Evolutionary conservation across 53 echinoderm and acorn worm genomes (phyloP).

Genomic region (Stichopus horrens): DNA sequence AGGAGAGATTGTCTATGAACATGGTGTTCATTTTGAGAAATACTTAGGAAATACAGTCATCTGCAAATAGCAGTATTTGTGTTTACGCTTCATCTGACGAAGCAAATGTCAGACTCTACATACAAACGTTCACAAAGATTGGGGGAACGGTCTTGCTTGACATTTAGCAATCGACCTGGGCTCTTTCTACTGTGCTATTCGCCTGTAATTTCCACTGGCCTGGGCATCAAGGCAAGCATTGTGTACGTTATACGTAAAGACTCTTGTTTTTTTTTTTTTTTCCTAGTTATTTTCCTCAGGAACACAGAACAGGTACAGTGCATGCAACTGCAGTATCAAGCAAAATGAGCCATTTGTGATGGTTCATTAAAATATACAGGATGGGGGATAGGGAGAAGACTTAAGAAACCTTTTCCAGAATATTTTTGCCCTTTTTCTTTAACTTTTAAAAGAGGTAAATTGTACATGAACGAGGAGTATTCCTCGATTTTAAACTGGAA

Average conservation of each 20-base stretch:
- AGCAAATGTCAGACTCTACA: slow-evolving; percentile 41
- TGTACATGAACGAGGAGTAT: neutral
- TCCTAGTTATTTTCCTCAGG: neutral
- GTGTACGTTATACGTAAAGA: slow-evolving; percentile 19
- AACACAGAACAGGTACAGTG: neutral
- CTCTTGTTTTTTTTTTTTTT: neutral
- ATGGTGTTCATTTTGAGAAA: neutral
- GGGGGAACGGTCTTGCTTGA: slow-evolving; percentile 43
- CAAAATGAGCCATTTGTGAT: neutral
- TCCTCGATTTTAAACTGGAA: neutral
- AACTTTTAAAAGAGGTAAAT: neutral
- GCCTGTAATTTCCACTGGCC: slow-evolving; percentile 44
- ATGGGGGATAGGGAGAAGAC: neutral
- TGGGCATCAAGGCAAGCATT: slow-evolving; percentile 47
- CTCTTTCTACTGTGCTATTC: slow-evolving; percentile 40
- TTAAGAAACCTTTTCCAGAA: neutral
- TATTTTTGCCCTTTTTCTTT: too few relatives aligned
- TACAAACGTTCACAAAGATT: slow-evolving; percentile 37
- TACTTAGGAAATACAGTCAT: slow-evolving; percentile 19
- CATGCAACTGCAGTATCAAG: neutral
- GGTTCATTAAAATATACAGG: neutral
- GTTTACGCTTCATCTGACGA: slow-evolving; percentile 38
- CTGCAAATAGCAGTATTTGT: slow-evolving; percentile 28
- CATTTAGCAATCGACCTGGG: slow-evolving; percentile 46
- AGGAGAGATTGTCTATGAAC: neutral